Base-by-base conservation (phyloP, 1,140 invertebrate species). In the Steinernema feltiae region DNA sequence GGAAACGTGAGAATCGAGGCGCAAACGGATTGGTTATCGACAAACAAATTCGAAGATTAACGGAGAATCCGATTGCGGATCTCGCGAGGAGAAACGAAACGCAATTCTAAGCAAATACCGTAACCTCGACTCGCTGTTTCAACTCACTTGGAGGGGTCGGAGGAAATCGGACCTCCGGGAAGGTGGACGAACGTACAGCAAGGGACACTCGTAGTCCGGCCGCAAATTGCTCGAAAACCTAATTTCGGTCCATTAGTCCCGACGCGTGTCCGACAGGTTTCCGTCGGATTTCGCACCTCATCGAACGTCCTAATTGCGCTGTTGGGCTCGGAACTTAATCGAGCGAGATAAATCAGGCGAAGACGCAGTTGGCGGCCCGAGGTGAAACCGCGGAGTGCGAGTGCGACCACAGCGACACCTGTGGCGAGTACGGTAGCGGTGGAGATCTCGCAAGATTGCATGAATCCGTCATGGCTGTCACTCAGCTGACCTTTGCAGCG, bases 191-290 rank as follows among this genome's bases (percentile, higher is more conserved):
- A 63, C 24, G 12, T 27, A 15, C 12, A 15, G 7, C 24, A 3
- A 63, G 53, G 53, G 12, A 15, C 3, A 63, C 12, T n/a, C 53
- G 7, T 17, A 63, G 15, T 15, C 7, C 7, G 24, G 2, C 24
- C 24, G 53, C 53, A 63, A 63, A 63, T 63, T 41, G 35, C 35
- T 41, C 18, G 18, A 3, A 21, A 63, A 63, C 53, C 53, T 63
- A 63, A 63, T 63, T 63, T 63, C 53, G 53, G 53, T n/a, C 53
- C 53, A 63, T 63, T 63, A 27, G 12, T 63, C 35, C 35, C 7
- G 35, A 41, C 35, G 35, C 35, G 35, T 41, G 35, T 41, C 53
- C 53, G 53, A 63, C 53, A 63, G 53, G 53, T 63, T 63, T 63
- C 53, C 53, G 15, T 15, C 53, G 53, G 24, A 63, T 63, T 63